These are phyloP conservation scores for Apis mellifera DNA, from an alignment of 1,140 invertebrate genomes.

Conservation along the genomic window DNA sequence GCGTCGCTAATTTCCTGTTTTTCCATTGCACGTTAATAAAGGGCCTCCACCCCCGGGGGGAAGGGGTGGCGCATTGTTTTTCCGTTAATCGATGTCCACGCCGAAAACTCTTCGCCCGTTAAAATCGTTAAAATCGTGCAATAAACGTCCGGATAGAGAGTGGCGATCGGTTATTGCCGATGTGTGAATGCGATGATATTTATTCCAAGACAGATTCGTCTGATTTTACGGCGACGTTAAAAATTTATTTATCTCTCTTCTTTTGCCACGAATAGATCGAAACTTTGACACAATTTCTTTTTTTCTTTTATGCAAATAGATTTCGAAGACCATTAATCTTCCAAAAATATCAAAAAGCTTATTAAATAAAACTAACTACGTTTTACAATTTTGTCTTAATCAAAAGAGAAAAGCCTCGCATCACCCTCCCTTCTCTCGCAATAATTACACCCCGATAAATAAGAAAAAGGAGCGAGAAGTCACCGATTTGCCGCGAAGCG, in stretches of 20 bases:
- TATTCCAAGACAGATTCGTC: conserved; percentile 32
- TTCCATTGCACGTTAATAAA: conserved; percentile 59
- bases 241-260: neutral
- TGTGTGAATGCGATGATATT: conserved; percentile 6
- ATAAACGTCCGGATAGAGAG: conserved; percentile 15
- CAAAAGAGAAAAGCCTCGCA: too few relatives aligned
- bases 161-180: conserved; percentile 15
- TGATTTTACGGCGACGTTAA: conserved; percentile 8
- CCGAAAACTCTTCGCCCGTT: conserved; percentile 23
- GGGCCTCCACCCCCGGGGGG: neutral
- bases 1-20: conserved; percentile 66
- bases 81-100: conserved; percentile 49
- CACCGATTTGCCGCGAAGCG: conserved; percentile 38
- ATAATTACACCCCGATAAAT: neutral
- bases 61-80: conserved; percentile 45
- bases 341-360: too few relatives aligned
- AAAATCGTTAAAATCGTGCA: conserved; percentile 34
- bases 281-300: too few relatives aligned
- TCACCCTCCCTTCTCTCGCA: neutral
- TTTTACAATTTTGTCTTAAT: too few relatives aligned
- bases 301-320: too few relatives aligned
- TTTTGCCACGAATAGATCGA: neutral
- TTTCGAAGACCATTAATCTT: too few relatives aligned
- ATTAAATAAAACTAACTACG: too few relatives aligned
- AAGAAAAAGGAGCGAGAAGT: conserved; percentile 1